Evolutionary conservation across 2,113 vertebrate species (phyloP).

Genomic region (Aepyceros melampus): DNA sequence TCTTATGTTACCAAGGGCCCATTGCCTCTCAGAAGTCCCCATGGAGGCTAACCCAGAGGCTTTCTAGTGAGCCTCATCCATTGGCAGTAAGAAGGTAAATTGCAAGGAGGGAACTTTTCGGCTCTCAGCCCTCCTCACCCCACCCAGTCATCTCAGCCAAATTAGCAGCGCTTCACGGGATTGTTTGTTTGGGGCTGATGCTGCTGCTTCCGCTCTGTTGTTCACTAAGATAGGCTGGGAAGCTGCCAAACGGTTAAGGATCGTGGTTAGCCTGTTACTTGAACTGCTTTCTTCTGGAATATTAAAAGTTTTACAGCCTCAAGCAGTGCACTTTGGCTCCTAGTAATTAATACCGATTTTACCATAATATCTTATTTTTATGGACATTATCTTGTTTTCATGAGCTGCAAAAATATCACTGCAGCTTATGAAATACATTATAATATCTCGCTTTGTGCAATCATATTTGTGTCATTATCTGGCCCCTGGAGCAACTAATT

Average conservation of each 20-base stretch:
- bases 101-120: not conserved
- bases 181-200: slow-evolving; percentile 2
- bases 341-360: slow-evolving; percentile 71
- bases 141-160: not conserved
- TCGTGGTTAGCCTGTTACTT: not conserved
- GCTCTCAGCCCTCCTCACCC: not conserved
- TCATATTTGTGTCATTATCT: slow-evolving; percentile 55
- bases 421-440: slow-evolving; percentile 36
- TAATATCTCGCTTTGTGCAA: slow-evolving; percentile 12
- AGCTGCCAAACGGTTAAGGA: slow-evolving; percentile 42
- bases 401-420: slow-evolving; percentile 56
- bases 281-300: slow-evolving; percentile 61
- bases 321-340: slow-evolving; percentile 53
- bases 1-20: not conserved
- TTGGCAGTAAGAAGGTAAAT: not conserved
- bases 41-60: not conserved
- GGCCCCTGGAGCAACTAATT: slow-evolving; percentile 65
- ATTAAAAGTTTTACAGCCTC: slow-evolving; percentile 70
- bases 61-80: not conserved
- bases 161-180: not conserved
- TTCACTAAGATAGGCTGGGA: slow-evolving; percentile 44
- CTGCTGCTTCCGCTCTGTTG: not conserved
- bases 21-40: not conserved
- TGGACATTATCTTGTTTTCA: slow-evolving; percentile 63
- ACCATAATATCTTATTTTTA: slow-evolving; percentile 64